A percentile compares a stretch with the other conserved stretches of the same genome.
These are phyloP conservation scores for Ramphastos sulfuratus DNA, from an alignment of 2,113 vertebrate species.

Conservation along the genomic window DNA sequence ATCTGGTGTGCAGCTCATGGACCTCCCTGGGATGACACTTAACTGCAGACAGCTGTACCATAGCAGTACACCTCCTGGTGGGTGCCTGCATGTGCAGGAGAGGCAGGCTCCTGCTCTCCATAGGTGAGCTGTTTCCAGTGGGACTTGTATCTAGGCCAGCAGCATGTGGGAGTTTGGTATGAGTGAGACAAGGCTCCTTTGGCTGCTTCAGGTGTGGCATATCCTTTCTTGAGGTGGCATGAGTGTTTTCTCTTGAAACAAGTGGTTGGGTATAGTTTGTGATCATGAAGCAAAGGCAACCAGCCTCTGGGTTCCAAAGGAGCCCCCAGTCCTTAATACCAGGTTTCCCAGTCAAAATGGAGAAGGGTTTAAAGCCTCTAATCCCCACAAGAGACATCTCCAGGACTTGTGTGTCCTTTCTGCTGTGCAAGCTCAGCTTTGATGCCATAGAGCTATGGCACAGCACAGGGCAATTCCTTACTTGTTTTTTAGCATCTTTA, in stretches of 20 bases:
- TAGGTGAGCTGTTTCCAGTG: neutral
- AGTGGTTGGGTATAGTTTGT: neutral
- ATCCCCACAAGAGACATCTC: neutral
- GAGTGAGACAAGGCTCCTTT: neutral
- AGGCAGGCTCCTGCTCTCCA: neutral
- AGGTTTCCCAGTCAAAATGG: neutral
- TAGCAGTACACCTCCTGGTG: neutral
- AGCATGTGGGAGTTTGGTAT: neutral
- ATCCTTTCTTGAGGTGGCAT: neutral
- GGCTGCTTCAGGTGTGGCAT: neutral
- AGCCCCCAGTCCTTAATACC: neutral
- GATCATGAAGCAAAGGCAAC: neutral
- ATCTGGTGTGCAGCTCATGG: neutral
- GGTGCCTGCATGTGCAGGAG: rapidly evolving
- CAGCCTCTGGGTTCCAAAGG: neutral
- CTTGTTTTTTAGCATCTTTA: neutral
- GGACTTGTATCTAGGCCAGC: neutral
- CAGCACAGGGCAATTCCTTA: neutral
- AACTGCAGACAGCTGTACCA: rapidly evolving
- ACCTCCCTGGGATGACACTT: neutral
- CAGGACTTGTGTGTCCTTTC: rapidly evolving
- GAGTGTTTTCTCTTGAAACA: neutral
- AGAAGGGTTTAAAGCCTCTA: neutral
- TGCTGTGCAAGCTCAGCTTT: neutral
- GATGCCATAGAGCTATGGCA: neutral